A percentile compares a stretch with the other conserved stretches of the same genome.
phyloP scores from a whole-genome alignment of 2,888 invertebrate genomes.

The Drosophila limbata region DNA sequence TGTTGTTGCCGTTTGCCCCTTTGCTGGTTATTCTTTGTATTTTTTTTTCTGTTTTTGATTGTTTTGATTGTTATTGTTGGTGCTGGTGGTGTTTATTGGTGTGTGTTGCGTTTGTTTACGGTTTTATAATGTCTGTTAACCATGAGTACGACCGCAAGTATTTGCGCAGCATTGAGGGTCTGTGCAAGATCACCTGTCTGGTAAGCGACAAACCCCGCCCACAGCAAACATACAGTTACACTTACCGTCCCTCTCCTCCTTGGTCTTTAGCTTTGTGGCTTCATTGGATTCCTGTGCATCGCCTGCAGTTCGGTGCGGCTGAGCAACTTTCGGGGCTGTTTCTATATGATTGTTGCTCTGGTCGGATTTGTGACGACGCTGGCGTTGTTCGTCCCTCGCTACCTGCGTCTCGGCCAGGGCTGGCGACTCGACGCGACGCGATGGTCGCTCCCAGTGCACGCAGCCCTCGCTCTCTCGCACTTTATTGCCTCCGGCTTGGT shows the following conservation, averaged over 20 bases:
- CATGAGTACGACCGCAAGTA: slow-evolving; percentile 63
- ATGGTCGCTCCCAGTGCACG: slow-evolving; percentile 61
- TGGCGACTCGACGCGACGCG: slow-evolving; percentile 55
- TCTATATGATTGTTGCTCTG: slow-evolving; percentile 64
- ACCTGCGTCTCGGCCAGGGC: slow-evolving; percentile 68
- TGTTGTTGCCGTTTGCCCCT: slow-evolving; percentile 8
- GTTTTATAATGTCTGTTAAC: slow-evolving; percentile 49
- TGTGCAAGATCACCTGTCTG: slow-evolving; percentile 66
- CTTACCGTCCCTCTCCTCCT: neutral
- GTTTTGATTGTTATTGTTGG: slow-evolving; percentile 13
- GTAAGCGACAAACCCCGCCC: slow-evolving; percentile 49
- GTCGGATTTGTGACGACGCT: slow-evolving; percentile 58
- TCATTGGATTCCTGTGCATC: slow-evolving; percentile 78
- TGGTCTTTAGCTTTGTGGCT: slow-evolving; percentile 56
- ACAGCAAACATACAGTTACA: neutral
- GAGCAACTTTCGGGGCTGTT: slow-evolving; percentile 75
- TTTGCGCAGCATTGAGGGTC: slow-evolving; percentile 67
- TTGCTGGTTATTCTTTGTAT: neutral
- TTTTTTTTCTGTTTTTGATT: slow-evolving; percentile 2
- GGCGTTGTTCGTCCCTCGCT: slow-evolving; percentile 59
- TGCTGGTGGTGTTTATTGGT: slow-evolving; percentile 7
- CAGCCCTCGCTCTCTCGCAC: slow-evolving; percentile 55
- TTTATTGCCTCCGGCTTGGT: slow-evolving; percentile 67
- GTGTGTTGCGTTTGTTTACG: slow-evolving; percentile 19
- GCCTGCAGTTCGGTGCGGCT: slow-evolving; percentile 72